These are phyloP conservation scores for Drosophila acutilabella DNA, from an alignment of 2,888 invertebrate species.

Conservation along the genomic window DNA sequence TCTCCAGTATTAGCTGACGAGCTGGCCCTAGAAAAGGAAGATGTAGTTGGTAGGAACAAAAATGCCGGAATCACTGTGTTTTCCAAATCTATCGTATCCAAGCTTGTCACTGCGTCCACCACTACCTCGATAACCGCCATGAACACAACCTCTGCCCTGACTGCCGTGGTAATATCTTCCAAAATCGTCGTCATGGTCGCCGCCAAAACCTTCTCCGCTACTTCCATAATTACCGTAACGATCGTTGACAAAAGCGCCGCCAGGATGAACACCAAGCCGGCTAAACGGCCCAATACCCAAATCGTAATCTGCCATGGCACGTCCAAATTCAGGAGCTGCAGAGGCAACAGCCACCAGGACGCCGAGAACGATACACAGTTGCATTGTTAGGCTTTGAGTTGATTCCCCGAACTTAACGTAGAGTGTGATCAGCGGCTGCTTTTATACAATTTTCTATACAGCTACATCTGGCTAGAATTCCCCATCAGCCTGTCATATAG, in stretches of 20 bases:
- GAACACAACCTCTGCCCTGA: not conserved
- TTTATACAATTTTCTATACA: constrained; percentile 56
- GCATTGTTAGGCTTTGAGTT: constrained; percentile 56
- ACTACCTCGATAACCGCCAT: constrained; percentile 4
- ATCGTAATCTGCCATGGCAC: constrained; percentile 1
- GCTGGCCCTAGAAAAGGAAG: constrained; percentile 9
- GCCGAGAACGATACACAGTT: constrained; percentile 57
- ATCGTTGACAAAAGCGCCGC: constrained; percentile 1
- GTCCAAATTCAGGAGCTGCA: constrained; percentile 39
- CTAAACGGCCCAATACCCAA: constrained; percentile 12
- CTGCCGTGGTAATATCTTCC: constrained; percentile 1
- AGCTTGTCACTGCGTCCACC: not conserved
- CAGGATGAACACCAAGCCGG: not conserved
- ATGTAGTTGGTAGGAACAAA: constrained; percentile 9
- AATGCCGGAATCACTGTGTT: not conserved
- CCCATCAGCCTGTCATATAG: not conserved
- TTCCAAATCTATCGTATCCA: too few relatives aligned
- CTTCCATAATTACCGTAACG: constrained; percentile 8
- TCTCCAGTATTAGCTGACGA: constrained; percentile 1
- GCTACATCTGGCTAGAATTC: not conserved
- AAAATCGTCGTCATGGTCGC: constrained; percentile 2
- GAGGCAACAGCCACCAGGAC: constrained; percentile 50
- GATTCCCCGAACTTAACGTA: constrained; percentile 52
- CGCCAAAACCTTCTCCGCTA: not conserved
- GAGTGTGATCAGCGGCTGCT: constrained; percentile 20